Conservation (phyloP, 1,140 invertebrate genomes). For the Helicorthomorpha holstii region DNA sequence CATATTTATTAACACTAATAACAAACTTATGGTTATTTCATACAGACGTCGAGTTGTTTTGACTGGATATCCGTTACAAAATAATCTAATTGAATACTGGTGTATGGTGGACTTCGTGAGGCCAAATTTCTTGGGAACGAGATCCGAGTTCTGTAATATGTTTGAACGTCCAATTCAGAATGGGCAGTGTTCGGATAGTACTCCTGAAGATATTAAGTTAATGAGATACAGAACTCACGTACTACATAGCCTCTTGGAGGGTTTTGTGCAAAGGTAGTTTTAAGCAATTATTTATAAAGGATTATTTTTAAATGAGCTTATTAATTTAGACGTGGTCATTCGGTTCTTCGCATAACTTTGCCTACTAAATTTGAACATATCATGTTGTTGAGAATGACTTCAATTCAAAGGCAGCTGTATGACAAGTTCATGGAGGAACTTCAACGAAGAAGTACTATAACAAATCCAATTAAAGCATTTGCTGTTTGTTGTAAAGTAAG, state of each 20-base stretch:
- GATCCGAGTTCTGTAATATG: slow-evolving; percentile 89
- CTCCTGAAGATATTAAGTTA: slow-evolving; percentile 67
- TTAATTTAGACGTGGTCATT: slow-evolving; percentile 54
- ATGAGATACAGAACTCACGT: slow-evolving; percentile 83
- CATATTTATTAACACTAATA: not conserved
- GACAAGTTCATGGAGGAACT: slow-evolving; percentile 84
- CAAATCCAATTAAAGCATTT: slow-evolving; percentile 93
- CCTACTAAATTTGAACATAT: slow-evolving; percentile 87
- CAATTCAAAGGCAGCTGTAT: slow-evolving; percentile 70
- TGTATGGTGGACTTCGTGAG: slow-evolving; percentile 91
- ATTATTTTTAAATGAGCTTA: too few relatives aligned
- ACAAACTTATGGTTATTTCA: not conserved
- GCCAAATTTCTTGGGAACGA: slow-evolving; percentile 71
- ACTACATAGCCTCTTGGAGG: slow-evolving; percentile 68
- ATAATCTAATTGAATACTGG: slow-evolving; percentile 91
- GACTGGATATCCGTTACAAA: slow-evolving; percentile 92
- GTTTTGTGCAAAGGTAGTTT: slow-evolving; percentile 64
- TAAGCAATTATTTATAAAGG: too few relatives aligned
- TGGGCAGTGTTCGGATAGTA: slow-evolving; percentile 84
- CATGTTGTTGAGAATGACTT: slow-evolving; percentile 67
- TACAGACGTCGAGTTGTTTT: slow-evolving; percentile 66
- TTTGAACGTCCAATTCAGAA: slow-evolving; percentile 89
- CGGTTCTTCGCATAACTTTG: slow-evolving; percentile 64
- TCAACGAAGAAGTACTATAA: slow-evolving; percentile 61
- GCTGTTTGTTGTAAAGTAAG: slow-evolving; percentile 89